Evolutionary conservation across 2,113 vertebrate species (phyloP), one percentile per base, ranked within the genome.

Genomic region (Vulpes ferrilata): DNA sequence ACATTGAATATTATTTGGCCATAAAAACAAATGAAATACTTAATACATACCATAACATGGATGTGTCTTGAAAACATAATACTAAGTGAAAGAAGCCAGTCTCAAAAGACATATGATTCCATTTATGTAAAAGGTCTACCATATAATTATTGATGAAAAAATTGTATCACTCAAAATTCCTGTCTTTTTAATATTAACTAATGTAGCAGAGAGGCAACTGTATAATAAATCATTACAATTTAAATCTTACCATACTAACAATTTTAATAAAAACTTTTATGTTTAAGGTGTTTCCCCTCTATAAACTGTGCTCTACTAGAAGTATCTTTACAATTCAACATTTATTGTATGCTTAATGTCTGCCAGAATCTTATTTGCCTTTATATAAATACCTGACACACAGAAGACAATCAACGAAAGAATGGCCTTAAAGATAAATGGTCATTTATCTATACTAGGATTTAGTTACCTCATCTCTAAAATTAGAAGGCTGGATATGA

Each of bases 71-170:
- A 93, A 96, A 93, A 67, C 59, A 84, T n/a, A 79, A 69, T 78
- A 55, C 55, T 73, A 84, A 93, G 30, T 84, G 20, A 93, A 96
- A 93, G 59, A 90, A 95, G 64, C 32, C 65, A 90, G 59, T 67
- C 38, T 71, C 35, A 90, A 64, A 93, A 95, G n/a, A 65, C 27
- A 15, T 88, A 80, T 59, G 35, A 76, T 53, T 93, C 53, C 60
- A 93, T 69, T 60, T 78, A 71, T 30, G 10, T 95, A 16, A 84
- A 90, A 85, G 35, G 32, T 32, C 69, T 96, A 81, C 15, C 16
- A 88, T 76, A 76, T 95, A 94, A 85, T 27, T 76, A 80, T 88
- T 96, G 89, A 94, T 82, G 22, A 95, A 93, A 93, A 97, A 97
- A 95, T 43, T 95, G 13, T 76, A 84, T 84, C 55, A 73, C 82